Evolutionary conservation across 1,140 invertebrate species (phyloP), one percentile per base, ranked within the genome.

Genomic region (Nebria ingens): DNA sequence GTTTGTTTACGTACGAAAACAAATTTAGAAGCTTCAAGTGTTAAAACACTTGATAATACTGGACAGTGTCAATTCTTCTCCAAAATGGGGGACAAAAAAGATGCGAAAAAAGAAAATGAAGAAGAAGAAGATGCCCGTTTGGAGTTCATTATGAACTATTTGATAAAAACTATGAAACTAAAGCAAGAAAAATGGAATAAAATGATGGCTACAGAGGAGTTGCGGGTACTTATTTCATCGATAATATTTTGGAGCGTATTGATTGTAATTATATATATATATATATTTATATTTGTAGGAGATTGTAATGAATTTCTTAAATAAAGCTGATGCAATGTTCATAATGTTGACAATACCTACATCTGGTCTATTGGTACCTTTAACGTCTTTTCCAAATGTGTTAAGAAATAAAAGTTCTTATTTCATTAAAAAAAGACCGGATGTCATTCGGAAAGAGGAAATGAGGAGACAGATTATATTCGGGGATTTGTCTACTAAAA

Each of bases 111-210:
- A 34, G 25, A 38, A 54, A n/a, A 38, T 6, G 59, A 54, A 2
- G 65, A 65, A 20, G 60, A 62, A 17, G 57, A 58, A 25, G 72
- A 74, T 59, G 60, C 61, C 22, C 59, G 71, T 19, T 57, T 69
- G 19, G 66, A 67, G 51, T 74, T 69, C 55, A 55, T 72, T 4
- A 63, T 68, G 56, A 69, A 68, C 56, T 74, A 74, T 61, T 57
- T 74, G 13, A 65, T 64, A 34, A 83, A 82, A 65, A 78, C 83
- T 13, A 68, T 86, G 61, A 78, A 78, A 65, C 67, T 89, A 20
- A 89, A 89, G 73, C 69, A 76, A 40, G 87, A 91, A 52, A 85
- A 82, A 74, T 91, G 86, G 84, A 68, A 71, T 40, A 87, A 86
- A 71, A 82, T 91, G 80, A 79, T 87, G 62, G 72, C 72, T 55